Conservation (phyloP, 1,140 invertebrate species). For the Protaetia brevitarsis region DNA sequence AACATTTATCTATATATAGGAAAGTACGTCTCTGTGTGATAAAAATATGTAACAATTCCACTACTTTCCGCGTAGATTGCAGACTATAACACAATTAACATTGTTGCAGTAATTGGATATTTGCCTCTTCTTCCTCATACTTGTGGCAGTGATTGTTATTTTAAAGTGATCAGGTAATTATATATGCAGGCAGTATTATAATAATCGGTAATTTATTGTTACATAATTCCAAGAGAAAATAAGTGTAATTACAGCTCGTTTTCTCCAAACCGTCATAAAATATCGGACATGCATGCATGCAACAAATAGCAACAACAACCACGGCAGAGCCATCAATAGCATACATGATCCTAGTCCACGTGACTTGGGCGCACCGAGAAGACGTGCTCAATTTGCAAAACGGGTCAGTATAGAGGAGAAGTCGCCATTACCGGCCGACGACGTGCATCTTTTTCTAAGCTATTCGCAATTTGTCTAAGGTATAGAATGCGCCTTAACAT, state of each 20-base stretch:
- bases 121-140: background rate
- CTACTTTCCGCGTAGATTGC: background rate
- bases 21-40: too few species aligned
- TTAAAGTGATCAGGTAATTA: background rate
- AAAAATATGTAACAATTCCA: too few species aligned
- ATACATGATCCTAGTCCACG: background rate
- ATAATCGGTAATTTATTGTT: conserved; percentile 5
- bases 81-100: background rate
- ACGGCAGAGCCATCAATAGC: background rate
- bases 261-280: background rate
- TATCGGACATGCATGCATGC: background rate
- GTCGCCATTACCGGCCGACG: background rate
- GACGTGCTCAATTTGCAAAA: conserved; percentile 7
- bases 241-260: conserved; percentile 1
- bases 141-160: background rate
- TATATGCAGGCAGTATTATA: background rate
- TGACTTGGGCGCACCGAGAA: background rate
- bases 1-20: too few species aligned
- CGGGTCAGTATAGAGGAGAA: background rate
- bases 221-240: background rate
- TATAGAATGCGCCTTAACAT: too few species aligned
- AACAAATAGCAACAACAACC: background rate
- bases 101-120: background rate
- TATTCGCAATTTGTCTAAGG: conserved; percentile 10
- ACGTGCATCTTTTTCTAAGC: conserved; percentile 12